Evolutionary conservation across 1,140 invertebrate species (phyloP).

Genomic region (Lucilia cuprina): DNA sequence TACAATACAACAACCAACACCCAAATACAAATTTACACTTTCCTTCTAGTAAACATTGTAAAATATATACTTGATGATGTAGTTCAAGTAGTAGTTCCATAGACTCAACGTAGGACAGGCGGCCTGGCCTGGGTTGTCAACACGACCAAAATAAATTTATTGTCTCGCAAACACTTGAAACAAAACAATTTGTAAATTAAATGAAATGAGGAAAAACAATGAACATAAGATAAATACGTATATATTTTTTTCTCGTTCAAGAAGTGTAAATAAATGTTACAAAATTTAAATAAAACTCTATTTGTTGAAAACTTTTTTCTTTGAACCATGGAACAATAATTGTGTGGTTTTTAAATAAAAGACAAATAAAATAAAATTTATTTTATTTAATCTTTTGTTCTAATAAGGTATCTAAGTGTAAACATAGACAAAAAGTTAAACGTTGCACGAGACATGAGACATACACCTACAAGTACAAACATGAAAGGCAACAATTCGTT

Average conservation of each 20-base stretch:
- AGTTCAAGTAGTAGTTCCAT: too few species aligned
- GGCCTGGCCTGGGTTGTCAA: background rate
- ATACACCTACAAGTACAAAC: background rate
- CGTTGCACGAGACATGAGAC: background rate
- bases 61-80: background rate
- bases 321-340: background rate
- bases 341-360: background rate
- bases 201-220: background rate
- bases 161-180: background rate
- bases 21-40: background rate
- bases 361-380: background rate
- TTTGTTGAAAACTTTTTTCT: background rate
- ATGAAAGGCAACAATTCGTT: too few species aligned
- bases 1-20: too few species aligned
- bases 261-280: background rate
- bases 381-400: conserved; percentile 4
- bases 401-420: background rate
- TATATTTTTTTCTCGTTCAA: background rate
- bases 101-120: background rate
- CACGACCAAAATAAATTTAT: background rate
- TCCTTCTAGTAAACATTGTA: background rate
- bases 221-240: background rate
- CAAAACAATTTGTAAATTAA: background rate
- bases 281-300: background rate
- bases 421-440: background rate